Evolutionary conservation across 2,888 invertebrate genomes (phyloP), one percentile per base, ranked within the genome.

Genomic region (Aproaerema taeniolella): DNA sequence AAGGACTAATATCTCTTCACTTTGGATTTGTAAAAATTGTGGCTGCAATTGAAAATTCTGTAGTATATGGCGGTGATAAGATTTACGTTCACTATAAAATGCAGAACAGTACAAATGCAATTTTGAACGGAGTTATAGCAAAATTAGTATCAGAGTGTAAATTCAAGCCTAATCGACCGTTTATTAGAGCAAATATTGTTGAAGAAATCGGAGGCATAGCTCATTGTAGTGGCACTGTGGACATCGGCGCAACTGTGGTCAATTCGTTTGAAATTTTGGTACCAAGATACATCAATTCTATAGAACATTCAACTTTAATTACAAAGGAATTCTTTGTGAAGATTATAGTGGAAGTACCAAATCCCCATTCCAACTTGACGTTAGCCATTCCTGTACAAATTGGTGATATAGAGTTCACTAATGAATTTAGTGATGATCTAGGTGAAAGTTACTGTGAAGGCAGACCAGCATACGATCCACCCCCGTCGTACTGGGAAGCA

Each of bases 141-240:
- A 37, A 17, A 16, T 30, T 37, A 13, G 13, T 30, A 4, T 29
- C 29, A 16, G 30, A 20, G 10, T 20, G 14, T 6, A 30, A n/a
- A 7, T 37, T 30, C 20, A 37, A 30, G 24, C 37, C 37, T 20
- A 30, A 37, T 16, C 29, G 37, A 30, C 37, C 37, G 9, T 20
- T 37, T 0, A 30, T 37, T 13, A 37, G 30, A 11, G 9, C 30
- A 2, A 37, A 30, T 8, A 30, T n/a, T 7, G 35, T 16, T 16
- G 12, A 28, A 11, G 35, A 37, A n/a, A 30, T 30, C 24, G 24
- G 20, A 1, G 5, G 3, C 11, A 13, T 9, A 30, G 30, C 14
- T 4, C n/a, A 5, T 12, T 2, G 2, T 1, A 11, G 7, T 6
- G 12, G 10, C 5, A 7, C 10, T 9, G 14, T 30, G 9, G n/a